Percentiles rank a stretch among this genome's conserved stretches.
These are phyloP conservation scores for Brachionus manjavacas DNA, from an alignment of 1,140 invertebrate genomes.

Conservation along the genomic window DNA sequence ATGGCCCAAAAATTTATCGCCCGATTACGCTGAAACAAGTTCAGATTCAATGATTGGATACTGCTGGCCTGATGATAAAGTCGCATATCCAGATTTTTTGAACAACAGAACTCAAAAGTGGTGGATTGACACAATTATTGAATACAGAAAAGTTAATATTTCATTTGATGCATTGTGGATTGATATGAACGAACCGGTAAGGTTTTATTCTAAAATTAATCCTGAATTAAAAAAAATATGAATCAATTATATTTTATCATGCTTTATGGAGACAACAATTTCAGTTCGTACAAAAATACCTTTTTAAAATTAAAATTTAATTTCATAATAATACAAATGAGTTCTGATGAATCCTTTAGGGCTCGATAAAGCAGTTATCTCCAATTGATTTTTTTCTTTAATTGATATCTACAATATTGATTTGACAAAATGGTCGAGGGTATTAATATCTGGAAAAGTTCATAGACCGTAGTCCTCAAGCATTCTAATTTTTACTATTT, in stretches of 20 bases:
- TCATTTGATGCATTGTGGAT: constrained; percentile 68
- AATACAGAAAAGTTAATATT: constrained; percentile 62
- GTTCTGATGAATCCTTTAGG: no score
- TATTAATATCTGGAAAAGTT: no score
- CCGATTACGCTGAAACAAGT: constrained; percentile 46
- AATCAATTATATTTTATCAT: neutral
- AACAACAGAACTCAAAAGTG: constrained; percentile 70
- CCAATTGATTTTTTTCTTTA: no score
- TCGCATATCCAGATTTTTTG: constrained; percentile 77
- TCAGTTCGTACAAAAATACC: no score
- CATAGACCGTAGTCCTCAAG: no score
- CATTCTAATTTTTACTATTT: no score
- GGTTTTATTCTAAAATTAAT: neutral
- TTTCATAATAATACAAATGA: no score
- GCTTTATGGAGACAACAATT: no score
- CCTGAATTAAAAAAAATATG: neutral
- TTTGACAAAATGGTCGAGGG: no score
- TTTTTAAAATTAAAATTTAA: no score
- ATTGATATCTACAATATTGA: no score
- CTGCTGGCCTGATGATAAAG: constrained; percentile 71
- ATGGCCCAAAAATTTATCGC: constrained; percentile 46
- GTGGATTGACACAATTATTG: constrained; percentile 68
- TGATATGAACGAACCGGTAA: constrained; percentile 55
- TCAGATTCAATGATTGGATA: constrained; percentile 62
- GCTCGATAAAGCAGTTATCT: no score